These are phyloP conservation scores for Microctenopoma stevenorrisi DNA, from an alignment of 2,797 vertebrate genomes.

Conservation along the genomic window DNA sequence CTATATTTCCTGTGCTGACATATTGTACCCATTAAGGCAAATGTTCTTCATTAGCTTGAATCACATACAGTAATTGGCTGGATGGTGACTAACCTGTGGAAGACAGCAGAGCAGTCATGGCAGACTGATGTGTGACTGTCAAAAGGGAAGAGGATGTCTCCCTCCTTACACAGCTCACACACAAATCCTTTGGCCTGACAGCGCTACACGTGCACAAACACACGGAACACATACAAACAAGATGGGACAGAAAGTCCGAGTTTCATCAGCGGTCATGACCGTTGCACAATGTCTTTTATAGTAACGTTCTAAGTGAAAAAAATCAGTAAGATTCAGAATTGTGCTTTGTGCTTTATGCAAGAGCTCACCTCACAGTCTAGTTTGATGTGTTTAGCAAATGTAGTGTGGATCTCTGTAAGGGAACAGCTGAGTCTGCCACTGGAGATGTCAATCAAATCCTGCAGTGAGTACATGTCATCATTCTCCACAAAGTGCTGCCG, in stretches of 20 bases:
- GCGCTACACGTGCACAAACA: slow-evolving; percentile 77
- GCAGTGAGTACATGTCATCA: slow-evolving; percentile 97
- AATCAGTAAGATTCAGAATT: background rate
- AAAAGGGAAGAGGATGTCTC: slow-evolving; percentile 96
- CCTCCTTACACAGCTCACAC: slow-evolving; percentile 96
- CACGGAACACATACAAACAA: slow-evolving; percentile 15
- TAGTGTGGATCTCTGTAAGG: slow-evolving; percentile 95
- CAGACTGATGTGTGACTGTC: slow-evolving; percentile 98
- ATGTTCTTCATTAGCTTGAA: background rate
- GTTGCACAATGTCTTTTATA: background rate
- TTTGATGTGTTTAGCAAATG: slow-evolving; percentile 98
- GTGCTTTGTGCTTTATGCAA: slow-evolving; percentile 6
- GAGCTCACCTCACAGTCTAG: slow-evolving; percentile 94
- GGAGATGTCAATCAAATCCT: slow-evolving; percentile 94
- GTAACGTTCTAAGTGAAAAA: background rate
- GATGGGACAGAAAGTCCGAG: slow-evolving; percentile 2
- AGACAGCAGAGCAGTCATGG: slow-evolving; percentile 93
- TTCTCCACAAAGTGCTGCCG: slow-evolving; percentile 99
- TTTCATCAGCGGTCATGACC: background rate
- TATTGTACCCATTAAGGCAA: background rate
- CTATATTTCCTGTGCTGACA: background rate
- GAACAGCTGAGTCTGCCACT: slow-evolving; percentile 92
- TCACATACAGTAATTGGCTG: background rate
- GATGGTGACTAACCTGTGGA: slow-evolving; percentile 90
- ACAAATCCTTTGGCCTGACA: slow-evolving; percentile 98